Conservation (phyloP, 2,888 invertebrate genomes). For the Temnothorax rugatulus region DNA sequence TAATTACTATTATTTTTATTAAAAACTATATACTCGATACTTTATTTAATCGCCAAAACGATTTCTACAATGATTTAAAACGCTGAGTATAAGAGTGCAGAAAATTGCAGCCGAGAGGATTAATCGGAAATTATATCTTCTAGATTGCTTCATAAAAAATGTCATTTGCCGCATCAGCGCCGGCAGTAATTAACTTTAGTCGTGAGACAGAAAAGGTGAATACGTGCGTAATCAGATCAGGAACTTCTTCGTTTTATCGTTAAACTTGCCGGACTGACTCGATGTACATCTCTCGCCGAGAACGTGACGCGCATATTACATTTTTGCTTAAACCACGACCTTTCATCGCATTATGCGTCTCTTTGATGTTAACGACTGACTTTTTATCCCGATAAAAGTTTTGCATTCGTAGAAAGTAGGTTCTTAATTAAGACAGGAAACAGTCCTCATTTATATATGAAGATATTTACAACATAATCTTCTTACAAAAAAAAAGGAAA, state of each 20-base stretch:
- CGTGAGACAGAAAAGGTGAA: constrained; percentile 22
- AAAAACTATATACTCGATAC: too few relatives aligned
- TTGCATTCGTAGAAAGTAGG: background rate
- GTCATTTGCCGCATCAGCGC: constrained; percentile 43
- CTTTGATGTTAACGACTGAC: constrained; percentile 40
- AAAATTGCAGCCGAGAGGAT: background rate
- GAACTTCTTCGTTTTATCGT: constrained; percentile 45
- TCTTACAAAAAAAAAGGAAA: background rate
- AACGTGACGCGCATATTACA: constrained; percentile 51
- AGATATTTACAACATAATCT: background rate
- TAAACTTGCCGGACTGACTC: constrained; percentile 7
- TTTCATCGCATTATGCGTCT: constrained; percentile 40
- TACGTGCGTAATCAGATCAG: constrained; percentile 53
- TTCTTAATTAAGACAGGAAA: constrained; percentile 9
- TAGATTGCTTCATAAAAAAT: constrained; percentile 39
- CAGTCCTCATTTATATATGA: background rate
- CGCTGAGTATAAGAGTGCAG: background rate
- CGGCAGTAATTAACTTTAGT: constrained; percentile 32
- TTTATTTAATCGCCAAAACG: constrained; percentile 23
- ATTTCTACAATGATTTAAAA: background rate
- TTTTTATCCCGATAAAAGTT: constrained; percentile 38
- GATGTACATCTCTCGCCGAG: constrained; percentile 28
- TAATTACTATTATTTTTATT: constrained; percentile 15
- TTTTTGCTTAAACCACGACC: constrained; percentile 42
- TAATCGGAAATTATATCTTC: constrained; percentile 35